Conservation (phyloP, 2,113 vertebrate species). For the Hymenochirus boettgeri region DNA sequence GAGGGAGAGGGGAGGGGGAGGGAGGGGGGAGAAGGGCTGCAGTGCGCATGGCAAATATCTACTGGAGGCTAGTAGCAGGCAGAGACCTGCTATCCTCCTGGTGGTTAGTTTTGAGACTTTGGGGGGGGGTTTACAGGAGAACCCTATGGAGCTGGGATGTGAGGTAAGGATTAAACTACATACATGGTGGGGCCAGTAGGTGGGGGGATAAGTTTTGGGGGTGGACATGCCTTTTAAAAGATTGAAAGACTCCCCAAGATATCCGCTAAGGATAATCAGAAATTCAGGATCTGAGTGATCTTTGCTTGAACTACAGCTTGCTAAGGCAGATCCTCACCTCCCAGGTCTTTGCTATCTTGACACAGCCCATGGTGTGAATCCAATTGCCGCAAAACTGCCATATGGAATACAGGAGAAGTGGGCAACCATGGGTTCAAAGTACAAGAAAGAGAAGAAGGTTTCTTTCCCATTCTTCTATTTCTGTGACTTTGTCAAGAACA, state of each 20-base stretch:
- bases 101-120: too few species aligned
- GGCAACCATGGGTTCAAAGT: constrained; percentile 5
- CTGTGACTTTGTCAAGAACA: constrained; percentile 3
- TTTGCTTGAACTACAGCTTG: background rate
- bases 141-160: too few species aligned
- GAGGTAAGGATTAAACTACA: too few species aligned
- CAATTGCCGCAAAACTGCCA: constrained; percentile 31
- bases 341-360: constrained; percentile 26
- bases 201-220: too few species aligned
- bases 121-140: too few species aligned
- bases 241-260: background rate
- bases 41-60: too few species aligned
- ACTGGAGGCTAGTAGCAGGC: too few species aligned
- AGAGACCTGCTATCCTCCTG: too few species aligned
- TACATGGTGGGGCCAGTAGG: too few species aligned
- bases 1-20: too few species aligned
- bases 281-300: constrained; percentile 13
- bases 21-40: too few species aligned
- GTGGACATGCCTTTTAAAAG: too few species aligned
- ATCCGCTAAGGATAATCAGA: constrained; percentile 3
- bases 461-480: constrained; percentile 25
- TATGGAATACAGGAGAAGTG: constrained; percentile 33
- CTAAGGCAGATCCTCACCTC: constrained; percentile 1
- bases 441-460: constrained; percentile 25
- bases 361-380: constrained; percentile 34